Evolutionary conservation across 2,113 vertebrate species (phyloP).

Genomic region (Hiodon tergisus): DNA sequence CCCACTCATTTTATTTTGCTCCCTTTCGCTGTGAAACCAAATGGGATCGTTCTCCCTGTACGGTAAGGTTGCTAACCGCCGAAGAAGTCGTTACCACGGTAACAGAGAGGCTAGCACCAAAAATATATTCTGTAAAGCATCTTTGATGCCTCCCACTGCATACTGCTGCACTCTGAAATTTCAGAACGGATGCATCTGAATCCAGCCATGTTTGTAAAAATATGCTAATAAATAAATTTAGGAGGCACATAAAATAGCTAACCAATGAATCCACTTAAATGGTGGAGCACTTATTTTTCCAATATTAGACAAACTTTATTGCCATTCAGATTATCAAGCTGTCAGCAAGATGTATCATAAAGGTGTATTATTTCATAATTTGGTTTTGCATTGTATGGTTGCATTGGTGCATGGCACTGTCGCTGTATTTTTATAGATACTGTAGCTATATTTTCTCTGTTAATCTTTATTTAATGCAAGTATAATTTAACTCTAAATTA

Average conservation of each 20-base stretch:
- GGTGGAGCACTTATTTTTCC: neutral
- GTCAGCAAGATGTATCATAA: neutral
- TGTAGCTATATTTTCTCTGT: no score
- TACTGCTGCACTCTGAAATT: slow-evolving; percentile 32
- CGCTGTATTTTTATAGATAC: no score
- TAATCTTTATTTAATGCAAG: no score
- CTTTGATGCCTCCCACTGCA: slow-evolving; percentile 50
- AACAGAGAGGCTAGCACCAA: slow-evolving; percentile 64
- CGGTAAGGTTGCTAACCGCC: slow-evolving; percentile 48
- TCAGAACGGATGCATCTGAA: slow-evolving; percentile 18
- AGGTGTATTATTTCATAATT: neutral
- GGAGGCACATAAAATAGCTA: no score
- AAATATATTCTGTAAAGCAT: slow-evolving; percentile 65
- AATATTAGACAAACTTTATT: neutral
- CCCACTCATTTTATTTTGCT: slow-evolving; percentile 10
- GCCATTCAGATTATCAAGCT: neutral
- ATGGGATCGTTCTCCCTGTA: slow-evolving; percentile 43
- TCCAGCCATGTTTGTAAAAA: neutral
- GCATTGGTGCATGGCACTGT: no score
- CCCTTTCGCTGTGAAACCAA: slow-evolving; percentile 26
- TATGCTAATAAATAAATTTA: slow-evolving; percentile 7
- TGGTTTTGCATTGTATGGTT: no score
- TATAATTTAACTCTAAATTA: no score
- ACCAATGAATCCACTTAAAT: no score
- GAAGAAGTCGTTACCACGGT: slow-evolving; percentile 64